Conservation (phyloP, 2,888 invertebrate species). For the Azorinus chamasolen region DNA sequence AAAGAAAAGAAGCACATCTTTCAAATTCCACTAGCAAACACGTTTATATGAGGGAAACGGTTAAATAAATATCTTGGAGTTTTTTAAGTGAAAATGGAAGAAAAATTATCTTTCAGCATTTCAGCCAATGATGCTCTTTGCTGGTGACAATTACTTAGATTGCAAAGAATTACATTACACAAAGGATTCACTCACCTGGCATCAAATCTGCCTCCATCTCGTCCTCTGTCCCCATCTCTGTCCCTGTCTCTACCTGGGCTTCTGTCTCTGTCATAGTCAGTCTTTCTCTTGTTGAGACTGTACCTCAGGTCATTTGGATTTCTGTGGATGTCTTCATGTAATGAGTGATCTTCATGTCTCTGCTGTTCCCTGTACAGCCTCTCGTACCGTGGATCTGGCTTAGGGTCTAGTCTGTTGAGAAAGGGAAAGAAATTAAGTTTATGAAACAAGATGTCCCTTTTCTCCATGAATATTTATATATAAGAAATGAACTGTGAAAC, state of each 20-base stretch:
- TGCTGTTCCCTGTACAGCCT: conserved; percentile 53
- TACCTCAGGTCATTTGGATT: conserved; percentile 76
- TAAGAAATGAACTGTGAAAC: too few species aligned
- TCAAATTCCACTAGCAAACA: too few species aligned
- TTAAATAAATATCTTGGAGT: too few species aligned
- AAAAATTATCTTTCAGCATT: too few species aligned
- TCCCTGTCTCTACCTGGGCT: too few species aligned
- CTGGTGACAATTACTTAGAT: too few species aligned
- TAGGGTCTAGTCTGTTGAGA: conserved; percentile 60
- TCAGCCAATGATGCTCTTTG: too few species aligned
- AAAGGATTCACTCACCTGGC: conserved; percentile 70
- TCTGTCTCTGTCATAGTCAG: conserved; percentile 29
- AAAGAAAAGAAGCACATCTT: too few species aligned
- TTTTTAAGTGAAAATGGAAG: too few species aligned
- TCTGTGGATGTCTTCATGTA: conserved; percentile 61
- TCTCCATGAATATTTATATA: too few species aligned
- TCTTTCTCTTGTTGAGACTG: conserved; percentile 43
- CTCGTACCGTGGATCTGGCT: conserved; percentile 73
- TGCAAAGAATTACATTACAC: too few species aligned
- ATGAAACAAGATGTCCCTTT: background rate
- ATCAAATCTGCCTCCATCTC: conserved; percentile 42
- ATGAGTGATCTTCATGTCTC: conserved; percentile 33
- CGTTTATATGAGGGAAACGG: too few species aligned
- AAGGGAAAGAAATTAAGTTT: background rate
- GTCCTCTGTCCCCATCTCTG: conserved; percentile 10